Percentiles rank a stretch among this genome's conserved stretches.
Evolutionary conservation across 2,113 vertebrate genomes (phyloP).

Genomic region (Tupaia chinensis): DNA sequence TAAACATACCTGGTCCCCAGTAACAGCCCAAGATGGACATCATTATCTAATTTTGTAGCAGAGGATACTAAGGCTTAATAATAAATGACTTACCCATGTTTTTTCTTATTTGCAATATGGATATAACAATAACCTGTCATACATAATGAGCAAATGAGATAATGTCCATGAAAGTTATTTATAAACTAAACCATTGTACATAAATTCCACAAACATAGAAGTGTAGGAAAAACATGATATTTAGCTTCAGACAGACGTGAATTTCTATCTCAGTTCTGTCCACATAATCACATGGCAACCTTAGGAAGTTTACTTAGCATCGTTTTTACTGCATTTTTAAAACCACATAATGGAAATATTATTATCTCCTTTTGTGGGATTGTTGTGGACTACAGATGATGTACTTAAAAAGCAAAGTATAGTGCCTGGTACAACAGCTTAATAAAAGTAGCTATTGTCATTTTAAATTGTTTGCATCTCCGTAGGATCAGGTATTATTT

Average conservation of each 20-base stretch:
- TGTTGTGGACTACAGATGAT: conserved; percentile 43
- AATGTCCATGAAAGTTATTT: not conserved
- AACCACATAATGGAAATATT: conserved; percentile 48
- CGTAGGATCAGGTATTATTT: conserved; percentile 35
- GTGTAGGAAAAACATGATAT: conserved; percentile 3
- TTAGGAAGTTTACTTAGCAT: conserved; percentile 57
- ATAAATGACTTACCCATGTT: conserved; percentile 14
- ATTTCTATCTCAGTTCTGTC: conserved; percentile 54
- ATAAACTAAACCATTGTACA: conserved; percentile 4
- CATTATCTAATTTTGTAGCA: conserved; percentile 31
- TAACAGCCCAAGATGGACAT: conserved; percentile 1
- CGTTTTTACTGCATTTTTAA: conserved; percentile 45
- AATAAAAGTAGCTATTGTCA: conserved; percentile 54
- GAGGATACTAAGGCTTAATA: conserved; percentile 31
- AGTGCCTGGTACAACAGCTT: not conserved
- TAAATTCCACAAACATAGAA: conserved; percentile 2
- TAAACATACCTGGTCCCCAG: not conserved
- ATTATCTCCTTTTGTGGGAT: conserved; percentile 48
- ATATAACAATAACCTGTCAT: conserved; percentile 9
- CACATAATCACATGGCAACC: conserved; percentile 26
- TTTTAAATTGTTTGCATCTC: conserved; percentile 50
- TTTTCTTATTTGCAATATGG: conserved; percentile 31
- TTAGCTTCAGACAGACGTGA: conserved; percentile 12
- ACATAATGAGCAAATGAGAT: not conserved
- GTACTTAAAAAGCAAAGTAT: conserved; percentile 28